A percentile compares a stretch with the other conserved stretches of the same genome.
phyloP scores from a whole-genome alignment of 1,140 invertebrate species.

The Philotrypesis tridentata region DNA sequence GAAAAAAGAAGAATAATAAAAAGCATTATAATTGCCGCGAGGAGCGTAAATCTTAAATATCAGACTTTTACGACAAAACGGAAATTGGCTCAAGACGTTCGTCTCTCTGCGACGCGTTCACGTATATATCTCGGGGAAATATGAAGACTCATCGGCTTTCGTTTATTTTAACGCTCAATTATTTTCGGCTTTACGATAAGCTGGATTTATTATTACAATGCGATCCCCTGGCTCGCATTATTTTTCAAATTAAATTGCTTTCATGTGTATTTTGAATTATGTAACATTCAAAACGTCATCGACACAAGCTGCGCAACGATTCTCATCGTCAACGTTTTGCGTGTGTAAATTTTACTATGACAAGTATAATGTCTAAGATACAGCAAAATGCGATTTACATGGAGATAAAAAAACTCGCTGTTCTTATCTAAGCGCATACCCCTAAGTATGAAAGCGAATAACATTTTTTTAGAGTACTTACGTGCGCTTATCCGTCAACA shows the following conservation, averaged over 20 bases:
- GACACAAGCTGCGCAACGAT: no score
- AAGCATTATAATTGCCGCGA: conserved; percentile 73
- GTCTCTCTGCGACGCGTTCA: conserved; percentile 35
- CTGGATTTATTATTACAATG: conserved; percentile 18
- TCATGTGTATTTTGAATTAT: background rate
- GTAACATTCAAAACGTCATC: no score
- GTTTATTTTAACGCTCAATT: conserved; percentile 49
- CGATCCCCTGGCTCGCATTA: background rate
- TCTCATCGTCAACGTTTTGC: no score
- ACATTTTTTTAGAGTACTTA: conserved; percentile 25
- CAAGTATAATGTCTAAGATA: no score
- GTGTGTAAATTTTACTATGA: no score
- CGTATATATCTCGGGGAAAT: conserved; percentile 58
- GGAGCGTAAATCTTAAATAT: conserved; percentile 71
- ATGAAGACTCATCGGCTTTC: conserved; percentile 43
- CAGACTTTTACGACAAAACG: conserved; percentile 67
- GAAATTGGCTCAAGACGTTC: conserved; percentile 70
- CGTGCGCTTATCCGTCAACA: conserved; percentile 7
- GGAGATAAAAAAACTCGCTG: background rate
- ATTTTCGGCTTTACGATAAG: conserved; percentile 47
- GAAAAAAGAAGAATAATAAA: conserved; percentile 64
- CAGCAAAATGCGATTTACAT: no score
- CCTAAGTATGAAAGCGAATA: background rate
- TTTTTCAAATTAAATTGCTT: background rate
- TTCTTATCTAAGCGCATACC: background rate